A percentile compares a stretch with the other conserved stretches of the same genome.
Conservation (phyloP, 53 echinoderm and acorn worm species). For the Crossaster papposus region DNA sequence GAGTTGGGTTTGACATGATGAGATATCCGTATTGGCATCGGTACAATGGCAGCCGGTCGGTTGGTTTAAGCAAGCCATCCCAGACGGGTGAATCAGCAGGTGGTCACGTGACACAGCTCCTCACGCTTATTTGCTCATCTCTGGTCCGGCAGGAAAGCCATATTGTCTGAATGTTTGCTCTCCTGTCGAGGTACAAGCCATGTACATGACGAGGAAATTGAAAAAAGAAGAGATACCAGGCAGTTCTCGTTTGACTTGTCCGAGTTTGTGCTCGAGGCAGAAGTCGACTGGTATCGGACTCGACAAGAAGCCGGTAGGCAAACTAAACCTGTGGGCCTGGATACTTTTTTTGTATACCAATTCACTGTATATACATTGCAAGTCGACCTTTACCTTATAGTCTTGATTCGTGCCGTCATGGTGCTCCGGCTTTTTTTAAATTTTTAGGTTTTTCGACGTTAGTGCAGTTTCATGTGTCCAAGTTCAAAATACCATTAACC, state of each 20-base stretch:
- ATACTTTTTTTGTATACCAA: background rate
- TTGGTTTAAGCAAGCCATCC: conserved; percentile 5
- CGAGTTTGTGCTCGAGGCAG: background rate
- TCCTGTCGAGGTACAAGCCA: conserved; percentile 44
- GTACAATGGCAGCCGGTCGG: conserved; percentile 31
- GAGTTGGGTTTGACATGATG: conserved; percentile 35
- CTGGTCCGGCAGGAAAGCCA: conserved; percentile 24
- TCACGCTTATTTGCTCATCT: conserved; percentile 45
- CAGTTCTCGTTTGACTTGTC: conserved; percentile 22
- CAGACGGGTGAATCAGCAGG: conserved; percentile 52
- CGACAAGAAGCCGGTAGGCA: background rate
- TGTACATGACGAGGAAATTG: conserved; percentile 53
- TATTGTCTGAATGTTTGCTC: conserved; percentile 30
- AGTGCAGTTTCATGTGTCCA: no score
- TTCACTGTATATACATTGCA: background rate
- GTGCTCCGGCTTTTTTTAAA: no score
- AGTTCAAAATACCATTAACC: no score
- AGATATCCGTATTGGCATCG: conserved; percentile 15
- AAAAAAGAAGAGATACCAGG: conserved; percentile 1
- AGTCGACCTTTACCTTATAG: background rate
- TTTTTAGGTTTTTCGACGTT: no score
- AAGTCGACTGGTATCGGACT: background rate
- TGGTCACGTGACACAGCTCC: conserved; percentile 54
- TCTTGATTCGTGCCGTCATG: background rate
- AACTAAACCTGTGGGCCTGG: background rate